These are phyloP conservation scores for Maniola jurtina DNA, from an alignment of 1,140 invertebrate species.

Conservation along the genomic window DNA sequence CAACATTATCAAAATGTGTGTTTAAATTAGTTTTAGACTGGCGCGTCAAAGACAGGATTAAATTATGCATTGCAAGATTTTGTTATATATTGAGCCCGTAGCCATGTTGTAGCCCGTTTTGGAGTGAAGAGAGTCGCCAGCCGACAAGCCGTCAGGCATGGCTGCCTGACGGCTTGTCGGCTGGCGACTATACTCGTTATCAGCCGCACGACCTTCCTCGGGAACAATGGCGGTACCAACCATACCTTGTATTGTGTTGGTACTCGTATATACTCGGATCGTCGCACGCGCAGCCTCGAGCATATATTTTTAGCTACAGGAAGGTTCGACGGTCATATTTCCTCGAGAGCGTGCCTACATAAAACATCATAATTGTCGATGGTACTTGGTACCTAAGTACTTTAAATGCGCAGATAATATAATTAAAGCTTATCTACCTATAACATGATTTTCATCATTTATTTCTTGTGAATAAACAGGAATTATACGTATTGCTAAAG, in stretches of 20 bases:
- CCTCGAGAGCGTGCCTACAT: conserved; percentile 52
- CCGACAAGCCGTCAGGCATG: conserved; percentile 20
- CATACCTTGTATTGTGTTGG: conserved; percentile 32
- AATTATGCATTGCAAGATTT: too few species aligned
- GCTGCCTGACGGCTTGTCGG: too few species aligned
- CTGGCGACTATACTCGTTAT: conserved; percentile 35
- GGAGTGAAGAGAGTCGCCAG: conserved; percentile 23
- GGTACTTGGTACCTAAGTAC: too few species aligned
- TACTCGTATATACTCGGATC: conserved; percentile 38
- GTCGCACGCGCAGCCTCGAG: conserved; percentile 67
- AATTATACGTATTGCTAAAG: too few species aligned
- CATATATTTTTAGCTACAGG: conserved; percentile 71
- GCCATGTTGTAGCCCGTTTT: conserved; percentile 19
- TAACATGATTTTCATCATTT: too few species aligned
- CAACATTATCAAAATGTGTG: not conserved
- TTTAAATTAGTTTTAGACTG: too few species aligned
- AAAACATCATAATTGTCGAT: conserved; percentile 31
- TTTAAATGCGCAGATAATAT: conserved; percentile 5
- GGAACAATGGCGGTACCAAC: conserved; percentile 33
- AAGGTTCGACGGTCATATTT: conserved; percentile 67
- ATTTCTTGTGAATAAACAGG: too few species aligned
- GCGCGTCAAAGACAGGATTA: too few species aligned
- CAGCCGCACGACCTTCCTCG: conserved; percentile 31
- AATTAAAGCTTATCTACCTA: too few species aligned
- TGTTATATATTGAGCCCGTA: not conserved